A percentile compares a stretch with the other conserved stretches of the same genome.
phyloP scores from a whole-genome alignment of 2,797 vertebrate genomes.

The Halcyon badia region DNA sequence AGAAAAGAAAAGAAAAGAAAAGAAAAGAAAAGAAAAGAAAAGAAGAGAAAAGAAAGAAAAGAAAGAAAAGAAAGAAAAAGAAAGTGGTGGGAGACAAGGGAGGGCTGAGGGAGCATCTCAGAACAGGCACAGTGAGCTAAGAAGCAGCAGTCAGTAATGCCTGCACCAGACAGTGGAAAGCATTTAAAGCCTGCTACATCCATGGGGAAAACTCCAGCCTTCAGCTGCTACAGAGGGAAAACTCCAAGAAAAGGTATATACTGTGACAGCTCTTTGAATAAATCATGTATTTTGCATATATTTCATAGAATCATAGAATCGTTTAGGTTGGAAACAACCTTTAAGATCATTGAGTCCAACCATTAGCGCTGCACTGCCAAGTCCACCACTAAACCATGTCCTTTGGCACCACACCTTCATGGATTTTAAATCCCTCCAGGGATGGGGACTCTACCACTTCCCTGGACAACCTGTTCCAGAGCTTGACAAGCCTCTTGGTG shows the following conservation, averaged over 20 bases:
- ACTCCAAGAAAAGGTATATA: not conserved
- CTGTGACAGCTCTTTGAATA: not conserved
- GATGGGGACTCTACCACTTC: too few species aligned
- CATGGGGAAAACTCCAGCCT: not conserved
- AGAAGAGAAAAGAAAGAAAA: too few species aligned
- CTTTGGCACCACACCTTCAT: not conserved
- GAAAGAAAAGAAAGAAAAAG: not conserved
- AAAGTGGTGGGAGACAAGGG: fast-evolving
- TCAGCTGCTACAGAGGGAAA: not conserved
- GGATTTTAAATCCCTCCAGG: not conserved
- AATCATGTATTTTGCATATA: not conserved
- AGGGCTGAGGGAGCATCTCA: fast-evolving
- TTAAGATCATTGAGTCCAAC: not conserved
- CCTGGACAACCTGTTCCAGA: too few species aligned
- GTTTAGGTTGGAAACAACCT: not conserved
- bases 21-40: too few species aligned
- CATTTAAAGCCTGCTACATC: not conserved
- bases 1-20: too few species aligned
- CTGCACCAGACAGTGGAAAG: not conserved
- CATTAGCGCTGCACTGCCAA: not conserved
- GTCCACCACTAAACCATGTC: not conserved
- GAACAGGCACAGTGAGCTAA: not conserved
- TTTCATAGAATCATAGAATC: not conserved
- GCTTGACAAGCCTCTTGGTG: too few species aligned
- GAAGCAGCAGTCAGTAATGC: not conserved